Base-by-base conservation (phyloP, 1,140 invertebrate genomes). In the Drosophila sechellia region DNA sequence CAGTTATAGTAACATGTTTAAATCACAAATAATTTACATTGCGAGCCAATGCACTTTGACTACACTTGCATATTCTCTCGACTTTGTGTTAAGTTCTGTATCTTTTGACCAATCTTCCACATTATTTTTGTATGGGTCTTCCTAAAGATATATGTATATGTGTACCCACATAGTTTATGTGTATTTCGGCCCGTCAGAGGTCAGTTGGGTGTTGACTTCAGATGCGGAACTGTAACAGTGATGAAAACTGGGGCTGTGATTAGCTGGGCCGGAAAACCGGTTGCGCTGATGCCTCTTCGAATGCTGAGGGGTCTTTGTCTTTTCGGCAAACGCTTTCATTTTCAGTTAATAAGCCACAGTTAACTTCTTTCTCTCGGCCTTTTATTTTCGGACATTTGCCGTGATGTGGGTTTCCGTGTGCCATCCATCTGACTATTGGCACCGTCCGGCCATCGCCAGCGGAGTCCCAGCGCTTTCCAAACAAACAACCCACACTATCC, bases 341-440 rank as follows among this genome's bases (percentile, higher is more conserved):
- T 89, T 89, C 84, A 89, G 80, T 89, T 89, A 89, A 89, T 90
- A 80, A 87, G 84, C 84, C 66, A 78, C 84, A 89, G 85, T 89
- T 89, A 84, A 80, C 79, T 87, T 87, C 79, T 84, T 89, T 89
- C 68, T 68, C 68, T 76, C 39, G 46, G 20, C 27, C 31, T 61
- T 65, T 73, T 73, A 31, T 63, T 69, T 59, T 66, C 48, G 77
- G 57, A 68, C 78, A 81, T 66, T 66, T 61, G 40, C 55, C 45
- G 20, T 84, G 85, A 90, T 89, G 84, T 80, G 84, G 84, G 85
- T 87, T 87, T 89, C 84, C 84, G 83, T 89, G 75, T 86, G 79
- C 78, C 81, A 87, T 87, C 49, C 79, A 89, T 83, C 83, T 83
- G 61, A 52, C 58, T 80, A 75, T 87, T 78, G 72, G 71, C 80